A percentile compares a stretch with the other conserved stretches of the same genome.
phyloP scores from a whole-genome alignment of 2,113 vertebrate species.

The Hippocampus comes region DNA sequence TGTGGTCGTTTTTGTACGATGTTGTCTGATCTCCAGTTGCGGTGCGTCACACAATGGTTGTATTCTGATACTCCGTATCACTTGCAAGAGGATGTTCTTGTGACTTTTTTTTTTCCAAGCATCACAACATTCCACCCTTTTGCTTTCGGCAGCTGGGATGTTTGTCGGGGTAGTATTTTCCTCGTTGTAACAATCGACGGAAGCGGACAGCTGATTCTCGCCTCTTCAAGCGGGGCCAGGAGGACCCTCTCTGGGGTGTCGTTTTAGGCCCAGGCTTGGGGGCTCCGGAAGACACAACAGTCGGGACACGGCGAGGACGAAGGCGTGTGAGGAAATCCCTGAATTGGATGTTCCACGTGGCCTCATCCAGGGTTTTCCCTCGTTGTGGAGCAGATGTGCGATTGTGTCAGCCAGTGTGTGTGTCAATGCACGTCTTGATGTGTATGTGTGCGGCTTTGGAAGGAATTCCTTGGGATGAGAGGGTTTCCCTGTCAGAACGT shows the following conservation, averaged over 20 bases:
- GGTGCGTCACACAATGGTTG: too few relatives aligned
- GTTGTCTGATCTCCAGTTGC: background rate
- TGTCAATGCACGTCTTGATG: background rate
- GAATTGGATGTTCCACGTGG: constrained; percentile 30
- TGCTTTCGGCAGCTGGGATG: background rate
- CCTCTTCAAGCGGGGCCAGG: constrained; percentile 23
- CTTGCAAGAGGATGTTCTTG: background rate
- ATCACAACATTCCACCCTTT: constrained; percentile 1
- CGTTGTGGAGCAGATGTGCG: constrained; percentile 1
- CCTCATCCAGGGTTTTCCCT: background rate
- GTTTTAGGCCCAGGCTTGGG: constrained; percentile 40
- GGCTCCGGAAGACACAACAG: constrained; percentile 59
- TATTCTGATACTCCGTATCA: background rate
- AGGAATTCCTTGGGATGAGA: constrained; percentile 55
- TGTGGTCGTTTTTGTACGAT: background rate
- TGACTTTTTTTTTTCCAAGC: background rate
- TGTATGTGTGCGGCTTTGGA: constrained; percentile 35
- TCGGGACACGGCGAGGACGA: constrained; percentile 54
- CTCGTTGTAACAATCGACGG: constrained; percentile 56
- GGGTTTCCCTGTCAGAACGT: constrained; percentile 63
- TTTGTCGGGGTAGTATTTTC: constrained; percentile 5
- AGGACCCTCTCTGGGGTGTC: constrained; percentile 46
- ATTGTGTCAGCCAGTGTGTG: constrained; percentile 11
- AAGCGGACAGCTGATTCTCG: constrained; percentile 51
- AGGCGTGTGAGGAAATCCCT: constrained; percentile 66